Evolutionary conservation across 1,140 invertebrate species (phyloP).

Genomic region (Zaprionus africanus): DNA sequence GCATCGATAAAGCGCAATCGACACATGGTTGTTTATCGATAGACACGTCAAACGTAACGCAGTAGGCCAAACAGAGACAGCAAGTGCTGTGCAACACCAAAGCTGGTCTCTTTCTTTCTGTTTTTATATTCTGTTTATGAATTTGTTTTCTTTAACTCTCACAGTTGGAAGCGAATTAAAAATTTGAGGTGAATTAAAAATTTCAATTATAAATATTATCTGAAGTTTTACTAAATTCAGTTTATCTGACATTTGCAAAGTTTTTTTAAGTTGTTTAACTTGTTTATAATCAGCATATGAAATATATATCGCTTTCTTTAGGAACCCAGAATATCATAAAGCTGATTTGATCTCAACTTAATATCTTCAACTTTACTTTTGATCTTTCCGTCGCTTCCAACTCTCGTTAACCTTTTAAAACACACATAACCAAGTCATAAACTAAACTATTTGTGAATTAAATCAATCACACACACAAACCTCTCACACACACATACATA

Average conservation of each 20-base stretch:
- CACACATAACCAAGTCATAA: not conserved
- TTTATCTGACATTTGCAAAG: not conserved
- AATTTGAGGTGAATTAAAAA: not conserved
- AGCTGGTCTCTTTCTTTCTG: not conserved
- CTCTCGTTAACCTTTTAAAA: not conserved
- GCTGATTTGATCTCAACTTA: not conserved
- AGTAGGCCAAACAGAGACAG: not conserved
- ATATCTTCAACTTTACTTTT: not conserved
- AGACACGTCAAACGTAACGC: conserved; percentile 15
- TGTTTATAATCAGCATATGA: no score
- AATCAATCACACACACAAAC: conserved; percentile 9
- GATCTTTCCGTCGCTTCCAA: not conserved
- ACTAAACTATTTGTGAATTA: conserved; percentile 16
- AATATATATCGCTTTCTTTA: no score
- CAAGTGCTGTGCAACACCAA: not conserved
- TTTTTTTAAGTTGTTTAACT: no score
- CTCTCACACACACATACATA: not conserved
- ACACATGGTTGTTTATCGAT: no score
- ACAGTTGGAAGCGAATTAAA: not conserved
- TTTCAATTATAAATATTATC: not conserved
- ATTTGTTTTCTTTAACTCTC: not conserved
- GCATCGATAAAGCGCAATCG: no score
- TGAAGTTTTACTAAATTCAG: no score
- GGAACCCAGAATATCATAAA: no score
- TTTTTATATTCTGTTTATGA: not conserved